Evolutionary conservation across 2,113 vertebrate genomes (phyloP), one percentile per base, ranked within the genome.

Genomic region (Pogonocichla stellata): DNA sequence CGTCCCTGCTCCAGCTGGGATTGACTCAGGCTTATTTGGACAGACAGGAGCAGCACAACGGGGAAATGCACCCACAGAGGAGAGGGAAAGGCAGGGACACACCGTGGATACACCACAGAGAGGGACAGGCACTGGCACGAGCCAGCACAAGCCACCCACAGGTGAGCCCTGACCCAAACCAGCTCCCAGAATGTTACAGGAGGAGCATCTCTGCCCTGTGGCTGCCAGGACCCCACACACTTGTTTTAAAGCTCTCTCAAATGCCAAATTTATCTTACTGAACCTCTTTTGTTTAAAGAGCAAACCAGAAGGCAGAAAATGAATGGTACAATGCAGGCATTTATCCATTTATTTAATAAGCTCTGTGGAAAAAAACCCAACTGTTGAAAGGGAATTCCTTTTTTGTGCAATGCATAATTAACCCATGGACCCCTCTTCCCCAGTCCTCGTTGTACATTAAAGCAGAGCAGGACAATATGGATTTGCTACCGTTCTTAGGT

Each of bases 321-420:
- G 29, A 78, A 66, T 19, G 29, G 33, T 25, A 31, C 14, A 51
- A 48, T 10, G 13, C 24, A 65, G 66, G 34, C n/a, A 64, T 42
- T 47, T 8, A 42, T 34, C 34, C 7, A 19, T 34, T 77, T 42
- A 62, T 66, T 71, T 51, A 80, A 28, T 22, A 83, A 78, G 9
- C 80, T 40, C 47, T 31, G 31, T 48, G 31, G 43, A 86, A 31
- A 75, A 80, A 74, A 48, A 9, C 0, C 14, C 7, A 15, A 13
- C 26, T 57, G 58, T 48, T 69, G n/a, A 83, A 88, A 75, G 54
- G 51, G 14, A 91, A 87, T 72, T 43, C 34, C 45, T 74, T 93
- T 93, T 92, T 48, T 82, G 22, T 60, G 72, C 53, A 64, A 45
- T 36, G 33, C 26, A 20, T 88, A 94, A 94, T 93, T 95, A 92